A percentile compares a stretch with the other conserved stretches of the same genome.
phyloP scores from a whole-genome alignment of 2,888 invertebrate species.

The Perdita meconis region DNA sequence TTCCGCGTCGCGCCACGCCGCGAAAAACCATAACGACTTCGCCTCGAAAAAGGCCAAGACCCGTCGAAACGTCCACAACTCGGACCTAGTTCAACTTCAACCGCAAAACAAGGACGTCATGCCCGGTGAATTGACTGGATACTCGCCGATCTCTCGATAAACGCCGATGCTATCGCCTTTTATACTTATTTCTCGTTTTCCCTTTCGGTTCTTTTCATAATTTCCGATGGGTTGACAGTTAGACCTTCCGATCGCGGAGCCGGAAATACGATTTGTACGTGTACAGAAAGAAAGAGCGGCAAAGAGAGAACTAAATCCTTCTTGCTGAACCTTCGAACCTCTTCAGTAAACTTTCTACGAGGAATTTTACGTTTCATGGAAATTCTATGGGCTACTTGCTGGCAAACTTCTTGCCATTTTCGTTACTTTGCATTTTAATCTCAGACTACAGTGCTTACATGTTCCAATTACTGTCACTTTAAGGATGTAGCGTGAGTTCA shows the following conservation, averaged over 20 bases:
- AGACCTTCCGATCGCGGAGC: conserved; percentile 9
- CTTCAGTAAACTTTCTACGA: neutral
- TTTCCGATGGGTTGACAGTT: conserved; percentile 21
- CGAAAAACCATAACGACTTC: conserved; percentile 39
- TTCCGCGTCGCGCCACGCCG: neutral
- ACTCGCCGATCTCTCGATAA: conserved; percentile 15
- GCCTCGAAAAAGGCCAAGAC: conserved; percentile 8
- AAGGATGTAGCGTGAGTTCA: too few relatives aligned
- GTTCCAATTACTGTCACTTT: too few relatives aligned
- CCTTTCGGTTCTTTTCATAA: neutral
- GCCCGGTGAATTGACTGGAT: neutral
- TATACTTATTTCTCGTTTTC: neutral
- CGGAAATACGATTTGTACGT: neutral
- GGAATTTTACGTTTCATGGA: neutral
- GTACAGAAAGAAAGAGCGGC: neutral
- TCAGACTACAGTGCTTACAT: too few relatives aligned
- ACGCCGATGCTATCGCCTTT: conserved; percentile 30
- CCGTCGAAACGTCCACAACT: neutral
- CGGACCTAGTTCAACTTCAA: conserved; percentile 6
- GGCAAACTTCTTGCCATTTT: too few relatives aligned
- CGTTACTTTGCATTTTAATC: too few relatives aligned
- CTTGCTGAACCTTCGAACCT: neutral
- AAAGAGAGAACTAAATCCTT: neutral
- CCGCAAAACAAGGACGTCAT: neutral
- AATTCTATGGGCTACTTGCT: conserved; percentile 1